Evolutionary conservation across 2,888 invertebrate genomes (phyloP).

Genomic region (Drosophila siamana): DNA sequence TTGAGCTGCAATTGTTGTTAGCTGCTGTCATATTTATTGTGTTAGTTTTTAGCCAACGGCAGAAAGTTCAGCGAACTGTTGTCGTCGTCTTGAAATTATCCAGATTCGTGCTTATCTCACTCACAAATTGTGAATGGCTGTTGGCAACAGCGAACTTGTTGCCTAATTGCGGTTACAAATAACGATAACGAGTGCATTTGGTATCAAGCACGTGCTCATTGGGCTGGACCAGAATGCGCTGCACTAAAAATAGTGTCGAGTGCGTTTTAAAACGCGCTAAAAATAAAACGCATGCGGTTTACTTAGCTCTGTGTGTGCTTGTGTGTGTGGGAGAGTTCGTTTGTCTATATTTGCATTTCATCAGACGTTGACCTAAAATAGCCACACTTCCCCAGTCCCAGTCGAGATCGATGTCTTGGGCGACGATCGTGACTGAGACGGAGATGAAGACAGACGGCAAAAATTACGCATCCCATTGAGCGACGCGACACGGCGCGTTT

Average conservation of each 20-base stretch:
- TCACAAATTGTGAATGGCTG: conserved; percentile 3
- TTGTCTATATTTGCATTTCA: conserved; percentile 34
- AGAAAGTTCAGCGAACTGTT: conserved; percentile 30
- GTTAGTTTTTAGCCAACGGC: background rate
- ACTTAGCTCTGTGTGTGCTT: background rate
- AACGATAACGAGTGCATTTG: conserved; percentile 2
- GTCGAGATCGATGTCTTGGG: background rate
- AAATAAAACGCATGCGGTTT: conserved; percentile 29
- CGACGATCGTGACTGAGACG: background rate
- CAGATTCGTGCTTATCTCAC: conserved; percentile 15
- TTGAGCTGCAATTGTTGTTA: conserved; percentile 3
- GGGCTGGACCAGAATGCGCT: conserved; percentile 26
- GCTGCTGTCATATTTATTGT: background rate
- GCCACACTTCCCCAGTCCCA: conserved; percentile 7
- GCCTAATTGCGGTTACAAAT: conserved; percentile 9
- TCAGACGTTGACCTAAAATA: conserved; percentile 58
- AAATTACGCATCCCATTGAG: conserved; percentile 80
- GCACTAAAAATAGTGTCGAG: conserved; percentile 39
- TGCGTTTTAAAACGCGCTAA: conserved; percentile 29
- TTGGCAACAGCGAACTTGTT: conserved; percentile 15
- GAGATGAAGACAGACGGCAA: conserved; percentile 1
- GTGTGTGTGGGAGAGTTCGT: background rate
- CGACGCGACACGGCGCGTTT: conserved; percentile 57
- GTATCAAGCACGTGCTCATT: conserved; percentile 15
- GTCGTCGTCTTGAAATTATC: conserved; percentile 5